Conservation (phyloP, 2,797 vertebrate species). For the Cyprinodon diabolis region DNA sequence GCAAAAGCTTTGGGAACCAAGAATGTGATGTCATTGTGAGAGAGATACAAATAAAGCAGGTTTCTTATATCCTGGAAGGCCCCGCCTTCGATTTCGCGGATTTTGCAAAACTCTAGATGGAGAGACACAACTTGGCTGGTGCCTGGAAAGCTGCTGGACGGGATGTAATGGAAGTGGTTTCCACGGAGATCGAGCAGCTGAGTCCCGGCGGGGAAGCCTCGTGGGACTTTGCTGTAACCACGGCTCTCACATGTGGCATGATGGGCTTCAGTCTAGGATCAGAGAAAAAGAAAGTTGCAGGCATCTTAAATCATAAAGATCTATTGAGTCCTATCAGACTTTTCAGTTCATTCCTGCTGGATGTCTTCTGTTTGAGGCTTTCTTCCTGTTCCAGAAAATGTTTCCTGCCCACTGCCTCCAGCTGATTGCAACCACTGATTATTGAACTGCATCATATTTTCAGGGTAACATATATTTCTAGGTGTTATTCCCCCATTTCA, state of each 20-base stretch:
- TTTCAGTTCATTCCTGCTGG: background rate
- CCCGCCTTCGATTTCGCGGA: constrained; percentile 73
- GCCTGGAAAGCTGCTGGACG: constrained; percentile 78
- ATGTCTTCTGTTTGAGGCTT: background rate
- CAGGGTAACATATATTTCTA: background rate
- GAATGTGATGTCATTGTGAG: constrained; percentile 82
- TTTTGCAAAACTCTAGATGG: constrained; percentile 87
- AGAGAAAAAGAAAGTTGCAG: background rate
- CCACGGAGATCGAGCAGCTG: constrained; percentile 85
- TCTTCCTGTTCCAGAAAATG: background rate
- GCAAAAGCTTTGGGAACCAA: constrained; percentile 76
- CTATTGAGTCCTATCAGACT: background rate
- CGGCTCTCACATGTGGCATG: constrained; percentile 84
- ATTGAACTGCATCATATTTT: background rate
- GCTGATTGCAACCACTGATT: background rate
- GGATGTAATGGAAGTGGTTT: constrained; percentile 83
- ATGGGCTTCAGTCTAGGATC: constrained; percentile 64
- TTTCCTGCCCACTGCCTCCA: background rate
- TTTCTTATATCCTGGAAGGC: constrained; percentile 84
- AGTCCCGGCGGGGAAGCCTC: constrained; percentile 82
- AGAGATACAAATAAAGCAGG: constrained; percentile 90
- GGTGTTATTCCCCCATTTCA: background rate
- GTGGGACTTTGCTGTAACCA: constrained; percentile 81
- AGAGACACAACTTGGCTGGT: constrained; percentile 84
- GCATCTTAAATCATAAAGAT: background rate